These are phyloP conservation scores for Psittacula echo DNA, from an alignment of 2,797 vertebrate genomes.

Conservation along the genomic window DNA sequence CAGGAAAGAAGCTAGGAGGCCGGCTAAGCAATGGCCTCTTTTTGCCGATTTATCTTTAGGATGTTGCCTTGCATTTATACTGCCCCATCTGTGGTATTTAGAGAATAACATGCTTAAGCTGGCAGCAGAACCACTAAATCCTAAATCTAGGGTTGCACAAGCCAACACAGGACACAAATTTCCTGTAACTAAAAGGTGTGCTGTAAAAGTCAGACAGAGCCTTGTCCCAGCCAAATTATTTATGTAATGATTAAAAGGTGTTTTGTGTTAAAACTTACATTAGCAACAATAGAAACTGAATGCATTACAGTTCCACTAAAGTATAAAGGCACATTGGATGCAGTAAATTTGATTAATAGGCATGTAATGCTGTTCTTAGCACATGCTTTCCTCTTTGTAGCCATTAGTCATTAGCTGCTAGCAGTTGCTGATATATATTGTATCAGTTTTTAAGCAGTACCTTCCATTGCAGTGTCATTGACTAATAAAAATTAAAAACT, in stretches of 20 bases:
- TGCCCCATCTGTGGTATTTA: background rate
- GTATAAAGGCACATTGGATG: conserved; percentile 30
- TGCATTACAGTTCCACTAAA: conserved; percentile 45
- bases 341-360: conserved; percentile 60
- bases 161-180: background rate
- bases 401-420: conserved; percentile 57
- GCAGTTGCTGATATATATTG: conserved; percentile 40
- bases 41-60: background rate
- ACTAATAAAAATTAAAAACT: conserved; percentile 2
- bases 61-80: background rate
- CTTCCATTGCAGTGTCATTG: conserved; percentile 60
- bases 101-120: background rate
- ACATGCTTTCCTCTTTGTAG: conserved; percentile 52
- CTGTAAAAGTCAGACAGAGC: background rate
- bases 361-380: conserved; percentile 55
- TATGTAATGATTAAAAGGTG: conserved; percentile 46
- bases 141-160: background rate
- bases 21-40: background rate
- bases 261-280: conserved; percentile 18
- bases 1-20: background rate
- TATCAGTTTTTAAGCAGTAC: conserved; percentile 59
- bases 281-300: conserved; percentile 59
- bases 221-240: background rate
- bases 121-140: background rate
- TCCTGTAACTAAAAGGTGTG: background rate